Base-by-base conservation (phyloP, 2,797 vertebrate genomes). In the Dromococcyx pavoninus region DNA sequence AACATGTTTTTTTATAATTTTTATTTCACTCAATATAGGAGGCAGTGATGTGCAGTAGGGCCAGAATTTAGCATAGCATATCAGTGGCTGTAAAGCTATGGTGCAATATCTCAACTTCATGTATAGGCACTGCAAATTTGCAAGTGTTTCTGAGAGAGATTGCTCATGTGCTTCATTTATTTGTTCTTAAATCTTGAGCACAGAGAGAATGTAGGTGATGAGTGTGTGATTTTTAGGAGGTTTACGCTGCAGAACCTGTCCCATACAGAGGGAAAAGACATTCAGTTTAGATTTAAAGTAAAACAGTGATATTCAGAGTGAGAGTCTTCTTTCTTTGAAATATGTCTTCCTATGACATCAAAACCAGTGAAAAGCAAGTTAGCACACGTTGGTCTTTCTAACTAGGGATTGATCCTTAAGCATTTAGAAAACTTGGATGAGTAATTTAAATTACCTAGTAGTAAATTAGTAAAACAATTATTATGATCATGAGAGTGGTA, bases 391-490 rank as follows among this genome's bases (percentile, higher is more conserved):
- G 44, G 90, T 82, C 50, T 64, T 83, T 91, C 50, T 81, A 22
- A 82, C n/a, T 78, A 53, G 32, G 41, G 61, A 37, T 19, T 53
- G 39, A 46, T 81, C 44, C 28, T 41, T 79, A 57, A 17, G 39
- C 11, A 17, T n/a, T 35, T 32, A 58, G 33, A 74, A 87, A 84
- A 75, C 77, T 56, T 64, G 44, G 65, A 46, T 60, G 60, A 91
- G 25, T 43, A 86, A 46, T 71, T 78, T 57, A 53, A 62, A 64
- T 91, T 87, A 51, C 14, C 2, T 88, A n/a, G n/a, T n/a, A n/a
- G n/a, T n/a, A n/a, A n/a, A n/a, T n/a, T n/a, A n/a, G 17, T 60
- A 85, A 91, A 93, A 80, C 60, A 89, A 74, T 78, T n/a, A 27
- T 1, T 72, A 13, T 9, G 6, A 17, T 48, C 15, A 13, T 41